phyloP scores from a whole-genome alignment of 2,113 vertebrate genomes.

The Enhydra lutris region DNA sequence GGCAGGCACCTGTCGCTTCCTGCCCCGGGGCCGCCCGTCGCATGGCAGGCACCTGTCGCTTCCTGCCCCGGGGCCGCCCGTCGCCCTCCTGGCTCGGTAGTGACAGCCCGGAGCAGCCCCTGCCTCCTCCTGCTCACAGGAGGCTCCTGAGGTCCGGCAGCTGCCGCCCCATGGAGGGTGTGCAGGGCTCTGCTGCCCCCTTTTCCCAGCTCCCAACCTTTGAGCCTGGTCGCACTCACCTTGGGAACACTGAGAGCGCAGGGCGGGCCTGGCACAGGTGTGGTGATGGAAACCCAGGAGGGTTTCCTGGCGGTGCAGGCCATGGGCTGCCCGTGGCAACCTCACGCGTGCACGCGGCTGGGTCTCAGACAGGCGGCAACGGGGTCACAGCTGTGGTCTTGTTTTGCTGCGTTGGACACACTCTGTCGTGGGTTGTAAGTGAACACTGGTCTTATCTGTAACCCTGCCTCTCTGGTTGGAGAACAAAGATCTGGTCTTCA shows the following conservation, averaged over 20 bases:
- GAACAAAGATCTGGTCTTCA: neutral
- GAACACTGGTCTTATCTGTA: neutral
- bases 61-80: neutral
- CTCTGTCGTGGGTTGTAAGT: accelerated
- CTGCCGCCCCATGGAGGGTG: neutral
- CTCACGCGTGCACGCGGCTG: no score
- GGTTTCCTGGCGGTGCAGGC: neutral
- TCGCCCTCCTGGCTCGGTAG: neutral
- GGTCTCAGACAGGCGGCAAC: neutral
- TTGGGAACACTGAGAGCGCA: neutral
- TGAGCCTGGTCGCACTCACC: neutral
- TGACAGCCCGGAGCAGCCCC: neutral
- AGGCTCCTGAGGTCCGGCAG: neutral
- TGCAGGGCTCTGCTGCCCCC: neutral
- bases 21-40: neutral
- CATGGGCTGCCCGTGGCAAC: neutral
- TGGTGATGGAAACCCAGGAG: neutral
- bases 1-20: neutral
- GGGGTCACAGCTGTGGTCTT: neutral
- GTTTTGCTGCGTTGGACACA: neutral
- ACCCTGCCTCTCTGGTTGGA: neutral
- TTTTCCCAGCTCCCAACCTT: neutral
- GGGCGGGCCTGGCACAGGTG: neutral
- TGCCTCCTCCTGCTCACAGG: accelerated
- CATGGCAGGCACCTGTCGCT: neutral